Base-by-base conservation (phyloP, 2,797 vertebrate genomes). In the Gila robusta region DNA sequence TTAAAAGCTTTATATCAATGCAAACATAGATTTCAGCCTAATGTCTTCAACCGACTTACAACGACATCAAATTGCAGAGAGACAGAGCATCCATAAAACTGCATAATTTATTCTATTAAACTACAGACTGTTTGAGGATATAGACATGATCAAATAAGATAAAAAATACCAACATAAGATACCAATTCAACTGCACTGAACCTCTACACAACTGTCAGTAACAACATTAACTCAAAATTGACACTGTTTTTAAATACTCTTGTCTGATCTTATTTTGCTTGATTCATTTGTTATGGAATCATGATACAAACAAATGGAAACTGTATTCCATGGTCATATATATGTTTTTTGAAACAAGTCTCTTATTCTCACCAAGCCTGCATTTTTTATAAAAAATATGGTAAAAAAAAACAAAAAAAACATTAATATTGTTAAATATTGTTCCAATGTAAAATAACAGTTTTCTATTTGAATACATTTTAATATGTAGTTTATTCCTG, bases 1-100 rank as follows among this genome's bases (percentile, higher is more conserved):
- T 87, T 87, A 80, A 83, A 59, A 56, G 80, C 83, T 86, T 81
- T 32, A 80, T 81, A 81, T 84, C 56, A 62, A 39, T 66, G 79
- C 23, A 74, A 81, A 67, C 23, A 23, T 64, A 19, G 21, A 28
- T 49, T 73, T 49, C 5, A 56, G 16, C 81, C 14, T 41, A 49
- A 81, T 70, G 37, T 66, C 37, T 62, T 49, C 49, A 56, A 56
- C 73, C 21, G 1, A 9, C 32, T 56, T 56, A 56, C 74, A 77
- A 76, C 35, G 21, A 11, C 32, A 8, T 47, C 49, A 77, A 28
- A 70, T 41, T 47, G 11, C 37, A 74, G 6, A 73, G 66, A 49
- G 17, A 67, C 28, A 59, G n/a, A 77, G 41, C 28, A 69, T 67
- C 73, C 17, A 64, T 74, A 47, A 54, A 81, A 56, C 26, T 56